phyloP scores from a whole-genome alignment of 2,113 vertebrate species.

The Nipponia nippon region DNA sequence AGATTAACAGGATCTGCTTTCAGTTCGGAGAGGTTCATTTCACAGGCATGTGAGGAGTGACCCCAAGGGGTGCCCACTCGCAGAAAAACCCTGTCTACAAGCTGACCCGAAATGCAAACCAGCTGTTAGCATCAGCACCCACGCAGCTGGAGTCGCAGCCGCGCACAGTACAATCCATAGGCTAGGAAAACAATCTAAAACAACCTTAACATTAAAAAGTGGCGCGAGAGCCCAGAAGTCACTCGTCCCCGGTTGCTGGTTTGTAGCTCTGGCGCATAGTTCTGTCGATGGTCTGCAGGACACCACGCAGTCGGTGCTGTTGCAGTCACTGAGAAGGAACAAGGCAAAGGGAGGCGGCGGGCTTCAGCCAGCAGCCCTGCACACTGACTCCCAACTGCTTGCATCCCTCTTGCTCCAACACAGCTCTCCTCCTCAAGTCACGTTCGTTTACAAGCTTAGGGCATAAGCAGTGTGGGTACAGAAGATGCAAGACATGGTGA shows the following conservation, averaged over 20 bases:
- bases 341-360: neutral
- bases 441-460: neutral
- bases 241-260: accelerated
- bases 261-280: neutral
- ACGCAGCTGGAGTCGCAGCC: neutral
- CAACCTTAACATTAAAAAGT: neutral
- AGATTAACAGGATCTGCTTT: neutral
- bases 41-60: accelerated
- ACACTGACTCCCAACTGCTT: neutral
- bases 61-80: accelerated
- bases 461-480: neutral
- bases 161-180: neutral
- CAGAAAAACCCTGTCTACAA: neutral
- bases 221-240: neutral
- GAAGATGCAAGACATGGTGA: neutral
- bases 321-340: neutral
- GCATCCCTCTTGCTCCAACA: neutral
- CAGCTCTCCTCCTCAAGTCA: neutral
- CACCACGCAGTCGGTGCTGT: accelerated
- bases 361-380: neutral
- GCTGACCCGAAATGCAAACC: neutral
- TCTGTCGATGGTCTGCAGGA: neutral
- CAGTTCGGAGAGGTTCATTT: neutral
- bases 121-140: neutral
- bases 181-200: neutral